Conservation (phyloP, 2,888 invertebrate genomes). For the Drosophila macrospina region DNA sequence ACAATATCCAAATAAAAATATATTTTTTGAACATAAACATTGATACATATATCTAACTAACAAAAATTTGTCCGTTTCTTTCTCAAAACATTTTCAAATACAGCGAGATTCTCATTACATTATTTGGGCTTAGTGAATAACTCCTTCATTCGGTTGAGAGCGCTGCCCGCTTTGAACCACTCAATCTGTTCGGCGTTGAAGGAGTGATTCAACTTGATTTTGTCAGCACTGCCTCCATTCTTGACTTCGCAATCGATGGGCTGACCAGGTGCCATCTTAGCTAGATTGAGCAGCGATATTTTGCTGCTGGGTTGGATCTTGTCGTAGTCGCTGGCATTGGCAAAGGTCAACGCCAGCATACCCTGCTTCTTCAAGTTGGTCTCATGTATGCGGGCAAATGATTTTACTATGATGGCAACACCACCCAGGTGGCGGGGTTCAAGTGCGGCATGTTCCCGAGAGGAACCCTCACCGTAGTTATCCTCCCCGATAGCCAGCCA, state of each 20-base stretch:
- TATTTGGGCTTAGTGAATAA: slow-evolving; percentile 77
- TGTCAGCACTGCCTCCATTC: slow-evolving; percentile 93
- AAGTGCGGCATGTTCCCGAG: slow-evolving; percentile 98
- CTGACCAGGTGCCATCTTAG: slow-evolving; percentile 94
- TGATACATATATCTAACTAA: too few species aligned
- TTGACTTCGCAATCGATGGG: slow-evolving; percentile 95
- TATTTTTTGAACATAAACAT: too few species aligned
- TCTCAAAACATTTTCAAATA: not conserved
- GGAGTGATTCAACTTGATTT: slow-evolving; percentile 96
- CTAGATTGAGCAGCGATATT: slow-evolving; percentile 92
- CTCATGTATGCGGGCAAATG: slow-evolving; percentile 99
- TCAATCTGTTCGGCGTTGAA: slow-evolving; percentile 97
- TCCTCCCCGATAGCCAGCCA: slow-evolving; percentile 97
- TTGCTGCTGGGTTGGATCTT: slow-evolving; percentile 95
- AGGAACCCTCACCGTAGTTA: slow-evolving; percentile 95
- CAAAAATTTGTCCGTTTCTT: too few species aligned
- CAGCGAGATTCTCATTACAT: not conserved
- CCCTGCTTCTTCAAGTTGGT: slow-evolving; percentile 99
- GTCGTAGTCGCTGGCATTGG: slow-evolving; percentile 97
- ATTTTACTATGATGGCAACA: slow-evolving; percentile 98
- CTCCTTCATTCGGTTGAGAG: slow-evolving; percentile 98
- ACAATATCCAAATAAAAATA: too few species aligned
- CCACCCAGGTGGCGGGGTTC: slow-evolving; percentile 98
- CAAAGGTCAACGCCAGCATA: slow-evolving; percentile 97
- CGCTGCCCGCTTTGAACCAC: slow-evolving; percentile 99